Conservation (phyloP, 2,113 vertebrate species). For the Elaphurus davidianus region DNA sequence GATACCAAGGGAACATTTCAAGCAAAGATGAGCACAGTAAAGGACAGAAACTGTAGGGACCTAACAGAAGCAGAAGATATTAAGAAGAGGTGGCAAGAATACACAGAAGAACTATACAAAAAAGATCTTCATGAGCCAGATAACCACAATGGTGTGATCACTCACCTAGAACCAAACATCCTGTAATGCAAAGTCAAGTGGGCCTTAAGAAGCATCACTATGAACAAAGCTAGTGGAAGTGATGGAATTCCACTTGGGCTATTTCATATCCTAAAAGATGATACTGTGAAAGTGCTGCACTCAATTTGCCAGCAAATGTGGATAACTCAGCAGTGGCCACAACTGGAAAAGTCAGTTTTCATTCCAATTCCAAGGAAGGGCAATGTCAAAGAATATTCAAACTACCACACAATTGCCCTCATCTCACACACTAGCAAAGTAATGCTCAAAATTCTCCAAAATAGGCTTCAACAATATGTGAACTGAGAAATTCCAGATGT, state of each 20-base stretch:
- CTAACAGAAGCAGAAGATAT: background rate
- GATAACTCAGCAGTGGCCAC: background rate
- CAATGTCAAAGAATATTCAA: background rate
- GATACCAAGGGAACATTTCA: background rate
- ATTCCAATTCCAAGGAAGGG: background rate
- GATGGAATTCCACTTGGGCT: background rate
- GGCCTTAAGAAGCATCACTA: background rate
- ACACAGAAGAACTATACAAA: background rate
- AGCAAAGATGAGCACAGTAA: background rate
- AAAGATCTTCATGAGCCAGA: background rate
- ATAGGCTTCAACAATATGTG: background rate
- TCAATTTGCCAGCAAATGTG: background rate
- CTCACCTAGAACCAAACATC: background rate
- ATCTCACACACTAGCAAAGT: background rate
- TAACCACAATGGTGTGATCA: background rate
- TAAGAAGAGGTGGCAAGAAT: background rate
- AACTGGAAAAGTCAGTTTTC: background rate
- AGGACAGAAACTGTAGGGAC: background rate
- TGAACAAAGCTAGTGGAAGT: background rate
- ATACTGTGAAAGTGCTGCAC: background rate
- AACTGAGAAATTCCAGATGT: background rate
- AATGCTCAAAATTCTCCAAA: background rate
- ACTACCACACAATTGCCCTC: background rate
- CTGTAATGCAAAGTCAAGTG: background rate
- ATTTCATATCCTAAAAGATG: background rate